These are phyloP conservation scores for Heterotis niloticus DNA, from an alignment of 2,113 vertebrate genomes.

Conservation along the genomic window DNA sequence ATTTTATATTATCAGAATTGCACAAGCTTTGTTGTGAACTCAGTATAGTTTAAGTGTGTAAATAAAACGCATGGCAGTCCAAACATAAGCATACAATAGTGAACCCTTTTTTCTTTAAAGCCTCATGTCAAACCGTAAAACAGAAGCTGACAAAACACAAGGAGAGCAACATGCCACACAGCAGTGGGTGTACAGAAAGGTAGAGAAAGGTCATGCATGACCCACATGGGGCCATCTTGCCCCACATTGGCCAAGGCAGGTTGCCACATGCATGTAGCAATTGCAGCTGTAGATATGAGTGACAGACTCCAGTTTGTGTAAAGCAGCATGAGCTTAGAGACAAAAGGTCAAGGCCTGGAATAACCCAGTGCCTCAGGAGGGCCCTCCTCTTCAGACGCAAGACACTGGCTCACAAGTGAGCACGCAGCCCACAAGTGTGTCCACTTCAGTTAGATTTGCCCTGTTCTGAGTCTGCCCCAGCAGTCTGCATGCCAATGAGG, in stretches of 20 bases:
- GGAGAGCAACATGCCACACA: background rate
- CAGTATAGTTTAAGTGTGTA: no score
- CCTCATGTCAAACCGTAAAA: background rate
- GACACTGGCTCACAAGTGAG: background rate
- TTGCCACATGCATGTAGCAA: background rate
- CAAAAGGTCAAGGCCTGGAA: conserved; percentile 2
- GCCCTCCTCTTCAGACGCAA: background rate
- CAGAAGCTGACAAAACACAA: background rate
- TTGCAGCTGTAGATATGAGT: conserved; percentile 1
- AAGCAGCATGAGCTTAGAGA: background rate
- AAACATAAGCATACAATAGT: no score
- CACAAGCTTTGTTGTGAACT: no score
- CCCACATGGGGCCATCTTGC: background rate
- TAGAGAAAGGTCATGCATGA: conserved; percentile 1
- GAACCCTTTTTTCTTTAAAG: no score
- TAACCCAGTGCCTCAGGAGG: background rate
- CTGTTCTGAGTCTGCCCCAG: conserved; percentile 32
- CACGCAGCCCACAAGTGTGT: conserved; percentile 12
- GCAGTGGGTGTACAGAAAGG: background rate
- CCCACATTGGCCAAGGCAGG: background rate
- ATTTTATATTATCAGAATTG: background rate
- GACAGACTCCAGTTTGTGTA: background rate
- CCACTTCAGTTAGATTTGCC: conserved; percentile 38
- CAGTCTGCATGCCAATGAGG: conserved; percentile 49
- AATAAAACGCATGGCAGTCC: no score